phyloP scores from a whole-genome alignment of 2,797 vertebrate genomes.

The Tauraco hartlaubi region DNA sequence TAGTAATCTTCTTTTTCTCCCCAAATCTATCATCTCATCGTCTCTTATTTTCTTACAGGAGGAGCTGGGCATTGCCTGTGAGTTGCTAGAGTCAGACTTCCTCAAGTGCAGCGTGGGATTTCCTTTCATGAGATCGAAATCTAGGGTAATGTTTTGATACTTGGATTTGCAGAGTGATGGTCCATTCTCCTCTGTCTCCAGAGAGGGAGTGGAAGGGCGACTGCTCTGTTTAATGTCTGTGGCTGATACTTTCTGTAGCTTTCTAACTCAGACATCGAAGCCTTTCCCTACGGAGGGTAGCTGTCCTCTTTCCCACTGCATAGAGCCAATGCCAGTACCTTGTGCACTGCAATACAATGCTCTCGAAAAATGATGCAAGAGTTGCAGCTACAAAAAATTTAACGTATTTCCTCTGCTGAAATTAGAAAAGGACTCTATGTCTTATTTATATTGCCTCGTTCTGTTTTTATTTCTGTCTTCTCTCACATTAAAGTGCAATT shows the following conservation, averaged over 20 bases:
- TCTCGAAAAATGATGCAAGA: background rate
- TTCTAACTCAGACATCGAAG: background rate
- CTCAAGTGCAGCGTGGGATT: constrained; percentile 98
- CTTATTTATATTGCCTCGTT: background rate
- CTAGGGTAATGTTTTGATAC: constrained; percentile 84
- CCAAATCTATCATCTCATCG: background rate
- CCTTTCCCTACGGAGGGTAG: background rate
- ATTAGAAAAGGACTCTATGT: background rate
- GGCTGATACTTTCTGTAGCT: background rate
- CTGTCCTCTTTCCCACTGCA: background rate
- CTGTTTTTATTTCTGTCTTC: background rate
- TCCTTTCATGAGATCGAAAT: constrained; percentile 98
- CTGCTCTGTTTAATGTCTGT: background rate
- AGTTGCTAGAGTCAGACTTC: constrained; percentile 92
- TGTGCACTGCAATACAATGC: background rate
- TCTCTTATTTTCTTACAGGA: constrained; percentile 84
- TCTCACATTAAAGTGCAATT: background rate
- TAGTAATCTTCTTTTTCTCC: background rate
- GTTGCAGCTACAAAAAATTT: background rate
- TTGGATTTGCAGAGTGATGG: background rate
- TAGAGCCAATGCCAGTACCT: background rate
- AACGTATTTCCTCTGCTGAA: background rate
- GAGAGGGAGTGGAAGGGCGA: background rate
- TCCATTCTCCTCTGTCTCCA: background rate
- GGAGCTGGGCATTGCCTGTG: constrained; percentile 96